phyloP scores from a whole-genome alignment of 2,113 vertebrate species.

The Octodon degus region DNA sequence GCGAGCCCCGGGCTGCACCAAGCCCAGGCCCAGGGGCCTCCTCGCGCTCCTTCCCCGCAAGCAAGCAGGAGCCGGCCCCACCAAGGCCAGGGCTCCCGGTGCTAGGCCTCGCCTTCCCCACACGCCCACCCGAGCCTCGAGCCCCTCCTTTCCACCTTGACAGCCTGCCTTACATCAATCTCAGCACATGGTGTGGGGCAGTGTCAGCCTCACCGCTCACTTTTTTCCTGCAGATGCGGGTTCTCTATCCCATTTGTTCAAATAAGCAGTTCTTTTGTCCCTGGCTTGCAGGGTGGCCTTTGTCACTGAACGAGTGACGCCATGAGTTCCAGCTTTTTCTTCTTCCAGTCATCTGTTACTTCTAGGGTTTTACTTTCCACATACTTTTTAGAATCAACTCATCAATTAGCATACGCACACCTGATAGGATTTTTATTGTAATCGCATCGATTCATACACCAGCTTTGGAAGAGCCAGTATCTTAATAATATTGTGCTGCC shows the following conservation, averaged over 20 bases:
- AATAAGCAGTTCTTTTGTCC: conserved; percentile 8
- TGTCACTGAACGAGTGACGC: background rate
- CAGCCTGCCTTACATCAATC: background rate
- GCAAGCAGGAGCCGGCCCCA: too few relatives aligned
- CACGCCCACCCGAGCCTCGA: too few relatives aligned
- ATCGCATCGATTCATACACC: background rate
- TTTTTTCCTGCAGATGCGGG: background rate
- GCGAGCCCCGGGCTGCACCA: too few relatives aligned
- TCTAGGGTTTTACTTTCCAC: background rate
- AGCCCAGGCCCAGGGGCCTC: too few relatives aligned
- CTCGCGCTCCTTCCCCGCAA: too few relatives aligned
- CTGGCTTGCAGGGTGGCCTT: background rate
- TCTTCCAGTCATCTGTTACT: background rate
- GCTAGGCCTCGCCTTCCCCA: too few relatives aligned
- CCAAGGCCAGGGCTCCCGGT: too few relatives aligned
- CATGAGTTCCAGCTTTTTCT: background rate
- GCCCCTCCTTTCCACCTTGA: too few relatives aligned
- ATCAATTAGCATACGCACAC: background rate
- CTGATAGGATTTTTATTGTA: background rate
- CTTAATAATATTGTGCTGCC: background rate
- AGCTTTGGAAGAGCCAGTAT: background rate
- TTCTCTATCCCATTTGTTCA: conserved; percentile 17
- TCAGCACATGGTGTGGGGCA: background rate
- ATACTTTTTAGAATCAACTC: conserved; percentile 41
- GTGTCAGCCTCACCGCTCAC: background rate